Evolutionary conservation across 2,888 invertebrate species (phyloP).

Genomic region (Lepidochitona cinerea): DNA sequence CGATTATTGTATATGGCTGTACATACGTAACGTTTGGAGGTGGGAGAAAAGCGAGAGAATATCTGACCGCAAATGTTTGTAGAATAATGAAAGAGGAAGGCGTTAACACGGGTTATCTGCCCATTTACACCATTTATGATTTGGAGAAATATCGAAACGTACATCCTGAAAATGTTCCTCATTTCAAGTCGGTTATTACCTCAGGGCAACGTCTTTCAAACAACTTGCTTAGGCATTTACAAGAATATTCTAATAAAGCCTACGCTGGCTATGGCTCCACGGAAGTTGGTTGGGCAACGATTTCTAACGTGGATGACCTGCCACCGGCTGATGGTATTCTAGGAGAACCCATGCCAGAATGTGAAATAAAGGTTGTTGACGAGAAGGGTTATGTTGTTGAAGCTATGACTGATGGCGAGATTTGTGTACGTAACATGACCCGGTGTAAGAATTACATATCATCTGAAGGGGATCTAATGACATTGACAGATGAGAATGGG

Average conservation of each 20-base stretch:
- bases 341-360: neutral
- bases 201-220: conserved; percentile 2
- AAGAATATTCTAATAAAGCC: neutral
- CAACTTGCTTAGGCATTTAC: neutral
- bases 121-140: neutral
- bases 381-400: neutral
- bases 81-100: neutral
- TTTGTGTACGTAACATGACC: neutral
- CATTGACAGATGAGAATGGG: neutral
- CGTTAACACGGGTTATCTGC: neutral
- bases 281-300: neutral
- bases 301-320: neutral
- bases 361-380: conserved; percentile 2
- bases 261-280: neutral
- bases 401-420: neutral
- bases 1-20: neutral
- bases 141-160: neutral
- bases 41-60: neutral
- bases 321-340: neutral
- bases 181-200: neutral
- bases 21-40: neutral
- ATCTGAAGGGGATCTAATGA: neutral
- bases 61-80: neutral
- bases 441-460: neutral
- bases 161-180: neutral